Evolutionary conservation across 2,888 invertebrate genomes (phyloP), one percentile per base, ranked within the genome.

Genomic region (Calameuta pallipes): DNA sequence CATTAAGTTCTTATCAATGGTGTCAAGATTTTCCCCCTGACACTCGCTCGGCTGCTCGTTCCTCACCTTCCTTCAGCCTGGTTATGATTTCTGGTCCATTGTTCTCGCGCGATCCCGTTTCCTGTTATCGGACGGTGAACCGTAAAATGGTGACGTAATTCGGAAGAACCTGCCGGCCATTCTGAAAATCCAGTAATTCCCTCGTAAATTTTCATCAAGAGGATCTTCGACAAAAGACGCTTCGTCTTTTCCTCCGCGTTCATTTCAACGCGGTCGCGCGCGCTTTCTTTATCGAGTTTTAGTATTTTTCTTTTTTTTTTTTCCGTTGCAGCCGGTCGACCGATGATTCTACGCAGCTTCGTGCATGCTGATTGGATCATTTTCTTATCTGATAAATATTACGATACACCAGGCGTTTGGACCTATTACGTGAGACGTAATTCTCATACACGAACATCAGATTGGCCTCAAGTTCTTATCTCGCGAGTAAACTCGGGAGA

Each of bases 1-100:
- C 31, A 69, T 68, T 68, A 76, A 85, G 80, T 83, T 80, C 82
- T 86, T 86, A 86, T 85, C 85, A 85, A 82, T 82, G 82, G 83
- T 85, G 86, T 83, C 86, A 85, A 82, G 85, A 83, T 41, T 15
- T 15, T 15, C 15, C 13, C 41, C 15, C 41, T 15, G 41, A 15
- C 15, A 15, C 41, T 15, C 81, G 79, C 79, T 78, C 79, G 81
- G 80, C 82, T 84, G 31, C 68, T 73, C 56, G 37, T 11, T 35
- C 36, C 13, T 35, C n/a, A 76, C 69, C 75, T 75, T 36, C 34
- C 76, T 35, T 36, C 70, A 15, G 4, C 74, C 70, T 74, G 37
- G 73, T 74, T 56, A 13, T 73, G 13, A 23, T 78, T 73, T 30
- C 56, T 76, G 77, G 80, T 80, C 83, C 77, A 78, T 78, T 81